Evolutionary conservation across 1,140 invertebrate species (phyloP).

Genomic region (Drosophila sturtevanti): DNA sequence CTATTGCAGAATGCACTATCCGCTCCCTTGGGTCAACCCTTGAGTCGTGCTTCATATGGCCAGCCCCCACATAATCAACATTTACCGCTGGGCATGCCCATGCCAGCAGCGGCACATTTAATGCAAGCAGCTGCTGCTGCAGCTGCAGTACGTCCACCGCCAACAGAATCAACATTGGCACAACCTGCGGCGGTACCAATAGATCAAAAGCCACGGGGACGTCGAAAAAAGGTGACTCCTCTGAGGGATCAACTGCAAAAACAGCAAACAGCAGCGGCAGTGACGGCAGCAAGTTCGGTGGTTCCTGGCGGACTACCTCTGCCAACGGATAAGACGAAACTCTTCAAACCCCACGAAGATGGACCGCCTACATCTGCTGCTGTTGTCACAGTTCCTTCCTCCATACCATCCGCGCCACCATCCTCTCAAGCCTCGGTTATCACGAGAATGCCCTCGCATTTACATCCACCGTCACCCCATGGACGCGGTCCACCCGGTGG

Average conservation of each 20-base stretch:
- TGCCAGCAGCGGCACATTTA: constrained; percentile 60
- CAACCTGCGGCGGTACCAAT: neutral
- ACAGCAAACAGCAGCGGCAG: constrained; percentile 77
- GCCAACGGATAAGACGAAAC: constrained; percentile 68
- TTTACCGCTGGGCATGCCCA: constrained; percentile 58
- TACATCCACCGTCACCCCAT: constrained; percentile 62
- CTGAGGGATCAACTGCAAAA: constrained; percentile 72
- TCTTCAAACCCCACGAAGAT: constrained; percentile 80
- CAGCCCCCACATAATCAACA: constrained; percentile 42
- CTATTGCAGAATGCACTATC: constrained; percentile 73
- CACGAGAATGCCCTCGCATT: constrained; percentile 85
- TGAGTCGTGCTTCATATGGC: constrained; percentile 55
- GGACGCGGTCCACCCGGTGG: constrained; percentile 38
- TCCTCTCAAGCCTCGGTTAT: constrained; percentile 85
- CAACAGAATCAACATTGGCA: neutral
- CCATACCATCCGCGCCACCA: neutral
- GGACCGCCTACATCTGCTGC: constrained; percentile 79
- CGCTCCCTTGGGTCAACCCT: constrained; percentile 65
- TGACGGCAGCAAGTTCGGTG: constrained; percentile 59
- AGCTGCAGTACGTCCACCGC: constrained; percentile 31
- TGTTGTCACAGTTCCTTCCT: neutral
- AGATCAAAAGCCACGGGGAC: constrained; percentile 68
- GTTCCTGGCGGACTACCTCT: constrained; percentile 2
- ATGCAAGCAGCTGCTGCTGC: constrained; percentile 63
- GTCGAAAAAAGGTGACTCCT: constrained; percentile 79